Base-by-base conservation (phyloP, 2,113 vertebrate species). In the Choloepus hoffmanni region DNA sequence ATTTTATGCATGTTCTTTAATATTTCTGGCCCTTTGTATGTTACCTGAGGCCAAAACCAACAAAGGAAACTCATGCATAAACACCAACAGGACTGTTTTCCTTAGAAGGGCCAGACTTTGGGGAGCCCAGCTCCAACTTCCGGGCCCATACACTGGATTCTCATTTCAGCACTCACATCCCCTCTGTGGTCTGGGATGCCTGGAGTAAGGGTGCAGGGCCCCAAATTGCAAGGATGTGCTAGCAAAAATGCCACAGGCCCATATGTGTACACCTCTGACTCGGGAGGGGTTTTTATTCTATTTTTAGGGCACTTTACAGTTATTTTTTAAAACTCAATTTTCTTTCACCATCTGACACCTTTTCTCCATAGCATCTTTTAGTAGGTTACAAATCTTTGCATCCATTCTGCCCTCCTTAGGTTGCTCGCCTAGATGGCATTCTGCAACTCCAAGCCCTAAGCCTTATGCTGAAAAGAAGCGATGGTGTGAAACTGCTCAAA, bases 241-340 rank as follows among this genome's bases (percentile, higher is more conserved):
- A 28, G 5, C 9, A 67, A 85, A 6, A 4, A 21, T 13, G 36
- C 24, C 13, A 50, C 72, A 90, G 88, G 72, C 36, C 15, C 28
- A 40, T 26, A 30, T 53, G 21, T 30, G n/a, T 23, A 40, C 7
- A 6, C 21, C 9, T 95, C 24, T 48, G 73, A 62, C 45, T 40
- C 62, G 19, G 26, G 70, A 40, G 28, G 53, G 65, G 2, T 78
- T 95, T 72, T 79, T 11, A 40, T 73, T 77, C 10, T n/a, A 24
- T 76, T 89, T 93, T 40, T 92, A 76, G 15, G 50, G 1, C 2
- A n/a, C 43, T 30, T 65, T 72, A 50, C 1, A 48, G 16, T 74
- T 89, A 87, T 79, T 60, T 94, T 53, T 45, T 45, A 45, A 92
- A 77, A 62, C 24, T 40, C 14, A 28, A 63, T 85, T 96, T 95